These are phyloP conservation scores for Hylaeus anthracinus DNA, from an alignment of 1,140 invertebrate genomes.

Conservation along the genomic window DNA sequence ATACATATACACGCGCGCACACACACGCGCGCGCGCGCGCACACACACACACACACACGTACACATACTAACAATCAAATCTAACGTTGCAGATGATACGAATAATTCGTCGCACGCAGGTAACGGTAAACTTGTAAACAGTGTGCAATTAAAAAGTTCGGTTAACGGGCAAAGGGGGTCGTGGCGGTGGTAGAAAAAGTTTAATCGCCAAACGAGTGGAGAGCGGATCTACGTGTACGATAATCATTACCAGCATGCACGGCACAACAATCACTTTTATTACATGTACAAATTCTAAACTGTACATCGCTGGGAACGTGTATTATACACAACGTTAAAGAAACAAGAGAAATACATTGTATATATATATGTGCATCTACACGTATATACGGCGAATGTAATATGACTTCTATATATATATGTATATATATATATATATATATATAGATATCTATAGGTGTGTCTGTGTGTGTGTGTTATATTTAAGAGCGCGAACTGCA, in stretches of 20 bases:
- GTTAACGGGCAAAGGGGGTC: not conserved
- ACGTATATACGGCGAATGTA: too few relatives aligned
- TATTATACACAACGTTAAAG: not conserved
- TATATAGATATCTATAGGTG: too few relatives aligned
- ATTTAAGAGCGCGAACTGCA: too few relatives aligned
- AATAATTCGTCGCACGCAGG: conserved; percentile 25
- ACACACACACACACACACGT: too few relatives aligned
- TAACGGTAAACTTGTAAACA: conserved; percentile 3
- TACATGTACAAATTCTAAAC: conserved; percentile 33
- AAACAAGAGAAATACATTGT: not conserved
- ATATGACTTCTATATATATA: too few relatives aligned
- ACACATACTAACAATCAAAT: conserved; percentile 24
- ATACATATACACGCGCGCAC: too few relatives aligned
- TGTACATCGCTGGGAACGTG: conserved; percentile 17
- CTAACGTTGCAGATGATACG: conserved; percentile 26
- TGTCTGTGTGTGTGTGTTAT: too few relatives aligned
- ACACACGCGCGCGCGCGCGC: too few relatives aligned
- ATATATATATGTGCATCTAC: too few relatives aligned
- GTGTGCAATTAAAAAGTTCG: conserved; percentile 29
- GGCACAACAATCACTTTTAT: not conserved
- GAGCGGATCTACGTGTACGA: conserved; percentile 30
- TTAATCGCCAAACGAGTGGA: conserved; percentile 16
- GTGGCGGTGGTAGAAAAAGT: not conserved
- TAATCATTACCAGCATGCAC: conserved; percentile 36
- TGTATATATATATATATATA: too few relatives aligned